phyloP scores from a whole-genome alignment of 2,888 invertebrate species.

The Drosophila melanosoma region DNA sequence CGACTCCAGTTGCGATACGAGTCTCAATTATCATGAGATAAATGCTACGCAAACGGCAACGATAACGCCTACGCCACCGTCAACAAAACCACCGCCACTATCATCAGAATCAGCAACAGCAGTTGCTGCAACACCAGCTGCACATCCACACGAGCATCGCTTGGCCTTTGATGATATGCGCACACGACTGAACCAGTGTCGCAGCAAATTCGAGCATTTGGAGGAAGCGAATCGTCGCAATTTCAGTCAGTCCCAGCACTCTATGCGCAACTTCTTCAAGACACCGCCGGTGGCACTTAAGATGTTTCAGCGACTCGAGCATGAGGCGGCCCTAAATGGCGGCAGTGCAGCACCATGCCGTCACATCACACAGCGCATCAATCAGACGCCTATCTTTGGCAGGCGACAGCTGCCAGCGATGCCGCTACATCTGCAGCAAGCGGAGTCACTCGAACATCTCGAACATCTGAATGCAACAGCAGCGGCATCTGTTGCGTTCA shows the following conservation, averaged over 20 bases:
- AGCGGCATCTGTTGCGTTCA: not conserved
- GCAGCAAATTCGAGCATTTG: conserved; percentile 83
- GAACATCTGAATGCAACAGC: not conserved
- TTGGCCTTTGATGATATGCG: conserved; percentile 84
- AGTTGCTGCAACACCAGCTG: conserved; percentile 5
- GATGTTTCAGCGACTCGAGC: conserved; percentile 80
- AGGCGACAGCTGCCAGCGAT: conserved; percentile 66
- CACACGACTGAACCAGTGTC: conserved; percentile 83
- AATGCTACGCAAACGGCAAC: conserved; percentile 58
- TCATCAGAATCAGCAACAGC: conserved; percentile 1
- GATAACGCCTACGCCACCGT: conserved; percentile 4
- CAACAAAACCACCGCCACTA: conserved; percentile 7
- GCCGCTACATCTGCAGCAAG: conserved; percentile 70
- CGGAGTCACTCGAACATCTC: conserved; percentile 82
- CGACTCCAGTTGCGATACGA: conserved; percentile 85
- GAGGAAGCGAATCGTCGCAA: conserved; percentile 83
- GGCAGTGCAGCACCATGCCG: conserved; percentile 45
- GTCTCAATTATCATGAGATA: conserved; percentile 84
- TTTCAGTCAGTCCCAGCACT: conserved; percentile 81
- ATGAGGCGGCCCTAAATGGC: conserved; percentile 62
- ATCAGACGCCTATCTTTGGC: conserved; percentile 85
- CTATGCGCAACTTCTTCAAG: conserved; percentile 83
- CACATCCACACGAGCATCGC: conserved; percentile 25
- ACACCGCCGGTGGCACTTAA: conserved; percentile 77
- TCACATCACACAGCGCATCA: conserved; percentile 78